phyloP scores from a whole-genome alignment of 2,797 vertebrate genomes.

The Fistularia tabacaria region DNA sequence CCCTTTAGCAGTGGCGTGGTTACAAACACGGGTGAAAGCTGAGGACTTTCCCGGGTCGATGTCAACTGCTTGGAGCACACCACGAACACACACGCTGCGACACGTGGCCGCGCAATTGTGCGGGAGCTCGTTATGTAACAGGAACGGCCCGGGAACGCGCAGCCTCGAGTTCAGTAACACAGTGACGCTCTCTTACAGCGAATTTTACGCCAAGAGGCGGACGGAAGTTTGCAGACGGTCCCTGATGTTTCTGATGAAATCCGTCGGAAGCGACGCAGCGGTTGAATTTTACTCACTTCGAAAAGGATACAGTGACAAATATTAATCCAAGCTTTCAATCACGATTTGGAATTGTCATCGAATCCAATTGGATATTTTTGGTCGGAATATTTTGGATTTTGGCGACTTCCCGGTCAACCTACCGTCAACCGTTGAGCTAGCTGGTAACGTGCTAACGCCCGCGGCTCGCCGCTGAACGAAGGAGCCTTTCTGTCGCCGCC shows the following conservation, averaged over 20 bases:
- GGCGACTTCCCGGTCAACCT: background rate
- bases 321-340: background rate
- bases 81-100: too few relatives aligned
- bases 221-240: conserved; percentile 40
- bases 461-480: conserved; percentile 37
- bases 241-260: conserved; percentile 81
- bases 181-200: conserved; percentile 46
- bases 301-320: background rate
- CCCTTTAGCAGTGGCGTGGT: too few relatives aligned
- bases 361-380: background rate
- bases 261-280: conserved; percentile 21
- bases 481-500: conserved; percentile 4
- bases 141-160: background rate
- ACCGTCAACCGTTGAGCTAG: conserved; percentile 6
- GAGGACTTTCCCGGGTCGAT: too few relatives aligned
- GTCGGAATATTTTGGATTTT: background rate
- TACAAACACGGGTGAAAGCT: too few relatives aligned
- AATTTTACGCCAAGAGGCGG: conserved; percentile 1
- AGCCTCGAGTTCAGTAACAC: conserved; percentile 12
- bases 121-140: conserved; percentile 30
- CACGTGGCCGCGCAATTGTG: background rate
- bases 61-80: too few relatives aligned
- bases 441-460: background rate
- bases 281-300: background rate
- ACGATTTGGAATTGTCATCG: fast-evolving